A percentile compares a stretch with the other conserved stretches of the same genome.
Evolutionary conservation across 92 coral and sea anemone genomes (phyloP).

Genomic region (Diadumene lineata): DNA sequence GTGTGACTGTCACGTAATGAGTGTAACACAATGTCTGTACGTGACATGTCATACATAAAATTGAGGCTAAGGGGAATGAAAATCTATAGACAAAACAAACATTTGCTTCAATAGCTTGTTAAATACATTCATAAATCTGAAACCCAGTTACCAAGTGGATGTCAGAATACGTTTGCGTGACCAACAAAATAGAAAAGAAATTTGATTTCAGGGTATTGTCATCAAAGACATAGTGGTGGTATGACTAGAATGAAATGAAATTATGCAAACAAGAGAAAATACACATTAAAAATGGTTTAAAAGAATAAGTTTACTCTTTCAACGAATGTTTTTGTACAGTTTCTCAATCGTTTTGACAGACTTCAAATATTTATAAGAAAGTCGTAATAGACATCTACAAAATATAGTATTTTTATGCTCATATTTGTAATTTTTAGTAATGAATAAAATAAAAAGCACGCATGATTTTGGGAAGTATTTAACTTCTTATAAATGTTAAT

Average conservation of each 20-base stretch:
- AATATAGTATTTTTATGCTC: background rate
- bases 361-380: background rate
- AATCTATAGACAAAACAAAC: background rate
- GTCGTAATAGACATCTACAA: background rate
- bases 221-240: too few relatives aligned
- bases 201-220: too few relatives aligned
- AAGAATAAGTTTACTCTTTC: too few relatives aligned
- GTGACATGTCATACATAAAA: background rate
- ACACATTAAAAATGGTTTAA: too few relatives aligned
- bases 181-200: too few relatives aligned
- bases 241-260: background rate
- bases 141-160: background rate
- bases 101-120: background rate
- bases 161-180: background rate
- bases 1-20: slow-evolving; percentile 15
- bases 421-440: too few relatives aligned
- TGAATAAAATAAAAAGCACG: background rate
- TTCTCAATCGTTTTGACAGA: background rate
- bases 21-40: background rate
- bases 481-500: background rate
- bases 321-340: background rate
- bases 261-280: background rate
- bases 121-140: too few relatives aligned
- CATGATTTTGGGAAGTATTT: background rate
- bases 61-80: background rate